Percentiles rank a stretch among this genome's conserved stretches.
These are phyloP conservation scores for Ammodytes marinus DNA, from an alignment of 2,113 vertebrate species.

Conservation along the genomic window DNA sequence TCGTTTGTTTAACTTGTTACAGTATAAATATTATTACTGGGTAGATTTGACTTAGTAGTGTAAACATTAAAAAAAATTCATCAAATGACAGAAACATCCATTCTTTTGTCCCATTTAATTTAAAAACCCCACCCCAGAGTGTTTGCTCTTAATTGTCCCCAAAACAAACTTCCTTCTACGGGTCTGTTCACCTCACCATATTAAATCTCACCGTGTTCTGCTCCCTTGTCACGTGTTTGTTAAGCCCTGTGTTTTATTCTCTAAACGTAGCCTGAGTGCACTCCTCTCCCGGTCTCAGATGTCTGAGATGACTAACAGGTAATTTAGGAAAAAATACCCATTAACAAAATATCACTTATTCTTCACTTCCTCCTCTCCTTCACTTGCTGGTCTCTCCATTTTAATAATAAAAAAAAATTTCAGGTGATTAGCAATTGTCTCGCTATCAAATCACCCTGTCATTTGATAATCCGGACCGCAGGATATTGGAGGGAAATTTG, in stretches of 20 bases:
- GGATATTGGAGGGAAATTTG: constrained; percentile 75
- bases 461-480: constrained; percentile 77
- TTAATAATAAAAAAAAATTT: constrained; percentile 74
- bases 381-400: constrained; percentile 41
- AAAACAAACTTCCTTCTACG: not conserved
- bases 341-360: constrained; percentile 60
- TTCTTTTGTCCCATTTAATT: not conserved
- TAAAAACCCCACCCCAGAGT: not conserved
- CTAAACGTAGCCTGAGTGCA: constrained; percentile 60
- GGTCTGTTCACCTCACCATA: not conserved
- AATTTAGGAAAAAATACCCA: constrained; percentile 66
- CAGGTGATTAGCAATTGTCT: constrained; percentile 74
- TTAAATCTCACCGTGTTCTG: constrained; percentile 33
- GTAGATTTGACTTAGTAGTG: no score
- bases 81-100: not conserved
- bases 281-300: constrained; percentile 45
- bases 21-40: no score
- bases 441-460: constrained; percentile 67
- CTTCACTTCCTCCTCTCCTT: constrained; percentile 35
- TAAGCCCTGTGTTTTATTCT: constrained; percentile 52
- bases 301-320: constrained; percentile 65
- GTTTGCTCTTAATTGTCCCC: not conserved
- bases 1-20: no score
- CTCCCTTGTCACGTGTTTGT: constrained; percentile 37
- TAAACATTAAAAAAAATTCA: not conserved